phyloP scores from a whole-genome alignment of 2,113 vertebrate genomes.

The Gobius niger region DNA sequence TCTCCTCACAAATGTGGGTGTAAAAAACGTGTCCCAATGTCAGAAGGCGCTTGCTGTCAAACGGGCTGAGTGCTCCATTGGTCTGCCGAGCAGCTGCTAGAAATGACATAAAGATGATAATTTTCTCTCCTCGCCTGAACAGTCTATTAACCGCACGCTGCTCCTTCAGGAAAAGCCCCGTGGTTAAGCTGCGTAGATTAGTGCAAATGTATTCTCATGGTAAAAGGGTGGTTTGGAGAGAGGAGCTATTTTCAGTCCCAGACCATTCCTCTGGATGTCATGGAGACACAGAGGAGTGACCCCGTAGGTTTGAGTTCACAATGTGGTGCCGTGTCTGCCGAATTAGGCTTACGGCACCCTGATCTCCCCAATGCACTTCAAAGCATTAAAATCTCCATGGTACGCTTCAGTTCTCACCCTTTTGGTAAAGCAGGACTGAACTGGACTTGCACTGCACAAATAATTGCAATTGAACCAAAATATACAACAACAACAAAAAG shows the following conservation, averaged over 20 bases:
- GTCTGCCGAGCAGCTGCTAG: constrained; percentile 51
- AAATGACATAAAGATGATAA: constrained; percentile 59
- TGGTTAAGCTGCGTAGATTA: constrained; percentile 39
- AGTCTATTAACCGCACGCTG: constrained; percentile 68
- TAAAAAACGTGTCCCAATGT: neutral
- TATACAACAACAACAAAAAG: neutral
- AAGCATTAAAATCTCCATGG: constrained; percentile 17
- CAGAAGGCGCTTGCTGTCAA: constrained; percentile 31
- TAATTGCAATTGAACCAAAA: neutral
- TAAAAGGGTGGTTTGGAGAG: constrained; percentile 40
- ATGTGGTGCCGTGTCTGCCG: constrained; percentile 4
- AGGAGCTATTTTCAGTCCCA: constrained; percentile 25
- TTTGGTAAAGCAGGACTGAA: neutral
- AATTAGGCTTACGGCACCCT: constrained; percentile 21
- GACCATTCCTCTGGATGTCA: constrained; percentile 17
- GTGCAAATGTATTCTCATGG: constrained; percentile 38
- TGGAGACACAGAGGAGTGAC: constrained; percentile 29
- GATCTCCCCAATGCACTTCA: constrained; percentile 37
- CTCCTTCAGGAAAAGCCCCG: constrained; percentile 41
- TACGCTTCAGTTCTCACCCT: constrained; percentile 32
- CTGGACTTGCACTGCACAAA: too few species aligned
- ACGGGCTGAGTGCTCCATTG: constrained; percentile 37
- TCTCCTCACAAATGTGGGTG: neutral
- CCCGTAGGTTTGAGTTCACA: constrained; percentile 20
- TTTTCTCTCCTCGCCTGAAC: constrained; percentile 46